phyloP scores from a whole-genome alignment of 1,140 invertebrate genomes.

The Lordiphosa mommai region DNA sequence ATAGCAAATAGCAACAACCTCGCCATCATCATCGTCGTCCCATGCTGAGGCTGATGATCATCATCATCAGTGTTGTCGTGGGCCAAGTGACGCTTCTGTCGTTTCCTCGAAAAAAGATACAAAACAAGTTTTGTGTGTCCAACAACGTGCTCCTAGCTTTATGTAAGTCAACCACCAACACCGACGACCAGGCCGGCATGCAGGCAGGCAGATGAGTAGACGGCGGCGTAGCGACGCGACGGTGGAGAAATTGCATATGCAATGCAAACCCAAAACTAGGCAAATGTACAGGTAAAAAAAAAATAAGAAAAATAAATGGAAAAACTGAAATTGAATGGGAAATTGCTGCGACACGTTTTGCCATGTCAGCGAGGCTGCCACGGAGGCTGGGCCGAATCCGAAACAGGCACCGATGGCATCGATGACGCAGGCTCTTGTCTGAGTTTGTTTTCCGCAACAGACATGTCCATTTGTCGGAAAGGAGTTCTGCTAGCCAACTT shows the following conservation, averaged over 20 bases:
- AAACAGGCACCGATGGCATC: conserved; percentile 21
- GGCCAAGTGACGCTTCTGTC: conserved; percentile 49
- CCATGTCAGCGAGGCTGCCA: conserved; percentile 29
- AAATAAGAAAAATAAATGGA: conserved; percentile 39
- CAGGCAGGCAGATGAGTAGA: conserved; percentile 56
- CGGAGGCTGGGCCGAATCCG: conserved; percentile 19
- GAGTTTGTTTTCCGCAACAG: conserved; percentile 38
- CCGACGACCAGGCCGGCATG: conserved; percentile 23
- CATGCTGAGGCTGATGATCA: conserved; percentile 14
- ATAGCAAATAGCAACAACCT: conserved; percentile 29
- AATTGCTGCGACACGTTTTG: conserved; percentile 71
- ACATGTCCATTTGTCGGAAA: conserved; percentile 17
- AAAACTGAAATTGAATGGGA: conserved; percentile 62
- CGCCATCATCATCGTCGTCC: conserved; percentile 18
- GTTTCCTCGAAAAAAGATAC: conserved; percentile 57
- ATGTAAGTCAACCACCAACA: conserved; percentile 68
- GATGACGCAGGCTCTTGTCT: conserved; percentile 27
- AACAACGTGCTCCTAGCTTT: conserved; percentile 59
- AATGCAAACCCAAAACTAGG: conserved; percentile 45
- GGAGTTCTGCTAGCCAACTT: conserved; percentile 58
- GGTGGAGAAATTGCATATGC: conserved; percentile 58
- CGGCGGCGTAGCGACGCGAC: neutral
- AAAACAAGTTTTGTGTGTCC: conserved; percentile 62
- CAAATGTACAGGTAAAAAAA: conserved; percentile 22
- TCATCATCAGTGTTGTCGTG: conserved; percentile 12